phyloP scores from a whole-genome alignment of 1,140 invertebrate species.

The Scaptodrosophila lebanonensis region DNA sequence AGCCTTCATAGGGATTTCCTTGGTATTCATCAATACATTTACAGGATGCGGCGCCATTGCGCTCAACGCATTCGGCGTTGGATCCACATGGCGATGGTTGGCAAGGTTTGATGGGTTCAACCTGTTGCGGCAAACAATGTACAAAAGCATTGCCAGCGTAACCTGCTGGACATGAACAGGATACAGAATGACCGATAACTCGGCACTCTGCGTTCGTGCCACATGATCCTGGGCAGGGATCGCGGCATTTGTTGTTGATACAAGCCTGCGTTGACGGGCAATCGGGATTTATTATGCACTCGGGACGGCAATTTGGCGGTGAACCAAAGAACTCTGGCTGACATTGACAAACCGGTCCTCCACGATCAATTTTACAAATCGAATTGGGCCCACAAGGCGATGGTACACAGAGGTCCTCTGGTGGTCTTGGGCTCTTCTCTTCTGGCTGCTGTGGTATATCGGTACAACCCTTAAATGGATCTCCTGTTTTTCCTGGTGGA shows the following conservation, averaged over 20 bases:
- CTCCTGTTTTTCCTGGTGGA: conserved; percentile 86
- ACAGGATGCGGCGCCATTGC: conserved; percentile 82
- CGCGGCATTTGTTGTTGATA: conserved; percentile 83
- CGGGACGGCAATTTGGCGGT: conserved; percentile 86
- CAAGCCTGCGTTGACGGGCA: conserved; percentile 84
- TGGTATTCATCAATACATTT: conserved; percentile 84
- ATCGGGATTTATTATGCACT: conserved; percentile 86
- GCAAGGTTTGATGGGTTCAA: conserved; percentile 79
- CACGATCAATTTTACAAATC: conserved; percentile 80
- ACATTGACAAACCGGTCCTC: conserved; percentile 83
- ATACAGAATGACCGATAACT: conserved; percentile 85
- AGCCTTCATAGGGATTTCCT: conserved; percentile 86
- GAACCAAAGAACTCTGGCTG: conserved; percentile 83
- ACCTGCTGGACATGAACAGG: conserved; percentile 83
- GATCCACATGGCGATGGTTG: conserved; percentile 84
- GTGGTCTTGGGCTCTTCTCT: conserved; percentile 34
- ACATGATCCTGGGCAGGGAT: conserved; percentile 85
- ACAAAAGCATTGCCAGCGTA: conserved; percentile 86
- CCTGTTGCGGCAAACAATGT: conserved; percentile 80
- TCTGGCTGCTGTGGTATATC: conserved; percentile 78
- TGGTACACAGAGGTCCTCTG: conserved; percentile 81
- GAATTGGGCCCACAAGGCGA: conserved; percentile 85
- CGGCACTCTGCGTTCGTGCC: conserved; percentile 86
- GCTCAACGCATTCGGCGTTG: conserved; percentile 83
- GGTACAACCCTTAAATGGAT: conserved; percentile 88